A percentile compares a stretch with the other conserved stretches of the same genome.
Conservation (phyloP, 2,797 vertebrate genomes). For the Eidolon dupreanum region DNA sequence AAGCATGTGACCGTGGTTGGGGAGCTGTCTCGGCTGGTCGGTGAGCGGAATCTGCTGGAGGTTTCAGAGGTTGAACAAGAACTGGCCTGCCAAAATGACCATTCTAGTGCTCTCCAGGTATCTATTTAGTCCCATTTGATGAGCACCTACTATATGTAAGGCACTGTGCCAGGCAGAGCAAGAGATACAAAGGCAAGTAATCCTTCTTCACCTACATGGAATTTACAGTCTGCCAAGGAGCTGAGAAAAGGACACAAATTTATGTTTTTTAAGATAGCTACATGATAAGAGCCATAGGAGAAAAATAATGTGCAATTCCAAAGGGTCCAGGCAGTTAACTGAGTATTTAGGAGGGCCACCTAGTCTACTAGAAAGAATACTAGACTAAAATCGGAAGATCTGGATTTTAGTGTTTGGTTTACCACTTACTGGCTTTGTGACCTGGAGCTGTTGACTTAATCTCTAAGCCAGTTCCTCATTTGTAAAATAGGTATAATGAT, state of each 20-base stretch:
- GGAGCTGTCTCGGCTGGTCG: constrained; percentile 94
- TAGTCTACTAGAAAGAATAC: background rate
- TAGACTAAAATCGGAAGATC: background rate
- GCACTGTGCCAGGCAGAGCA: constrained; percentile 51
- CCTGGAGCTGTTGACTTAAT: background rate
- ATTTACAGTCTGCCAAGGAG: background rate
- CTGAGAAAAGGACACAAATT: constrained; percentile 20
- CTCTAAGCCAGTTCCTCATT: constrained; percentile 39
- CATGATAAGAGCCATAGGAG: background rate
- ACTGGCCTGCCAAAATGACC: constrained; percentile 96
- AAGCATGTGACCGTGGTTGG: constrained; percentile 98
- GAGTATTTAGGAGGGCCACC: background rate
- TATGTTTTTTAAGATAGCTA: background rate
- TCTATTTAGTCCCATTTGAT: constrained; percentile 54
- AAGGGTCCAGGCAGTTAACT: background rate
- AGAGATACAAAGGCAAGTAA: constrained; percentile 24
- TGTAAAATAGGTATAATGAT: background rate
- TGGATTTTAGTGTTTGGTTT: background rate
- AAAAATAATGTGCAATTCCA: background rate
- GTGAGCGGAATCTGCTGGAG: constrained; percentile 94
- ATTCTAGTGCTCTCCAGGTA: constrained; percentile 95
- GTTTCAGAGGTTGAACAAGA: constrained; percentile 98
- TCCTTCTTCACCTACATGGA: constrained; percentile 24
- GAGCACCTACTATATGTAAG: constrained; percentile 50
- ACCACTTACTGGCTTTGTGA: background rate